Conservation (phyloP, 2,888 invertebrate genomes). For the Hesperia comma region DNA sequence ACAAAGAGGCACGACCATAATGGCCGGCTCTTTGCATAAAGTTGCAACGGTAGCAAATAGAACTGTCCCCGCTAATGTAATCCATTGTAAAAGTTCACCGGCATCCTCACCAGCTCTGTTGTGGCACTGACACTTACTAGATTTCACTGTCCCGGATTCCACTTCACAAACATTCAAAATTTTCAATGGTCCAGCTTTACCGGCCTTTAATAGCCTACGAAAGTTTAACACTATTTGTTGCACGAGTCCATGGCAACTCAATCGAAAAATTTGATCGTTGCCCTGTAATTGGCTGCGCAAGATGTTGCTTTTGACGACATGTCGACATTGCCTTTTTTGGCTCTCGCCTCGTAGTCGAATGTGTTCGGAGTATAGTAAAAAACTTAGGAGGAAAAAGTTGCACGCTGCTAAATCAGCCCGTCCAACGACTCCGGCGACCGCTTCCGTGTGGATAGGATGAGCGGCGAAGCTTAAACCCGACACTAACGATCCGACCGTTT, state of each 20-base stretch:
- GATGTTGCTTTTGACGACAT: slow-evolving; percentile 60
- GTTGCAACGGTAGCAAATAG: slow-evolving; percentile 91
- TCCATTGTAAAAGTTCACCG: slow-evolving; percentile 76
- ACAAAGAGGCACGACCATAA: slow-evolving; percentile 95
- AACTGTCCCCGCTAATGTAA: slow-evolving; percentile 85
- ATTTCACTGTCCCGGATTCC: slow-evolving; percentile 61
- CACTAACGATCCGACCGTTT: slow-evolving; percentile 87
- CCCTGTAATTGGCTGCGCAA: slow-evolving; percentile 57
- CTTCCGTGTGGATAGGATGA: slow-evolving; percentile 98
- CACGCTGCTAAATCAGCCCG: slow-evolving; percentile 97
- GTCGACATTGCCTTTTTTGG: slow-evolving; percentile 68
- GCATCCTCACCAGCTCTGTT: slow-evolving; percentile 73
- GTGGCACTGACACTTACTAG: slow-evolving; percentile 71
- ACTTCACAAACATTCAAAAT: slow-evolving; percentile 68
- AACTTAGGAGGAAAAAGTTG: slow-evolving; percentile 94
- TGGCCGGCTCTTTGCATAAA: slow-evolving; percentile 97
- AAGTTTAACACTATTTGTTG: slow-evolving; percentile 77
- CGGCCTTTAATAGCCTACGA: slow-evolving; percentile 69
- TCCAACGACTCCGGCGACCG: slow-evolving; percentile 97
- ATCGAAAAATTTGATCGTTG: slow-evolving; percentile 67
- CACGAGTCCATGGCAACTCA: slow-evolving; percentile 74
- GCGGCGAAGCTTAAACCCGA: slow-evolving; percentile 95
- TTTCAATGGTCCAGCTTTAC: slow-evolving; percentile 71
- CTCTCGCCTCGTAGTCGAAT: slow-evolving; percentile 85
- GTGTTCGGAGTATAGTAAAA: slow-evolving; percentile 93